A percentile compares a stretch with the other conserved stretches of the same genome.
These are phyloP conservation scores for Rhadina sibilatrix DNA, from an alignment of 2,113 vertebrate species.

Conservation along the genomic window DNA sequence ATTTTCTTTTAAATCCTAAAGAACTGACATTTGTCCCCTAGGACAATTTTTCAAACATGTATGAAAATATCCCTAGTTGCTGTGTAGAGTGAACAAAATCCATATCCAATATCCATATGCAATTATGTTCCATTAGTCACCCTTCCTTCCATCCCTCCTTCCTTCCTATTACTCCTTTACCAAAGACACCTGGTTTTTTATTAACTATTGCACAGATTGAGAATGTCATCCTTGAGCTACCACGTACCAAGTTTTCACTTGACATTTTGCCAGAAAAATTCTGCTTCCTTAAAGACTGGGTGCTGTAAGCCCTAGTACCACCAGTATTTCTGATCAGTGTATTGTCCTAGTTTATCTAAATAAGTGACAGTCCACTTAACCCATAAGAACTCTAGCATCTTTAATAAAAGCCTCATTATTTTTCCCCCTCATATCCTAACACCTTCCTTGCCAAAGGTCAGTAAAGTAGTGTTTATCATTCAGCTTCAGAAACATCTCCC, in stretches of 20 bases:
- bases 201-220: not conserved
- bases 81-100: constrained; percentile 44
- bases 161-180: not conserved
- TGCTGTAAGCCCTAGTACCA: not conserved
- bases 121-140: constrained; percentile 69
- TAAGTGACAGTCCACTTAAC: constrained; percentile 27
- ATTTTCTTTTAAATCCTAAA: constrained; percentile 33
- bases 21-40: constrained; percentile 9
- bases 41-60: constrained; percentile 39
- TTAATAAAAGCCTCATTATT: not conserved
- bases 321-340: constrained; percentile 6
- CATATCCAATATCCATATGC: constrained; percentile 54
- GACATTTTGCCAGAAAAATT: not conserved
- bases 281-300: not conserved
- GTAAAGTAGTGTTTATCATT: not conserved
- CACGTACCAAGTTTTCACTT: constrained; percentile 9
- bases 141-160: constrained; percentile 25
- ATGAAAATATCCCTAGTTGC: constrained; percentile 22
- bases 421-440: not conserved
- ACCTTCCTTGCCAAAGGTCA: constrained; percentile 1
- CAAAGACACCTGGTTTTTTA: not conserved
- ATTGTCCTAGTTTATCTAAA: constrained; percentile 17
- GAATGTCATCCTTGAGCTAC: not conserved
- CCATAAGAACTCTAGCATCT: not conserved
- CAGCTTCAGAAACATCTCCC: constrained; percentile 10